These are phyloP conservation scores for Eristalinus sepulchralis DNA, from an alignment of 2,888 invertebrate species.

Conservation along the genomic window DNA sequence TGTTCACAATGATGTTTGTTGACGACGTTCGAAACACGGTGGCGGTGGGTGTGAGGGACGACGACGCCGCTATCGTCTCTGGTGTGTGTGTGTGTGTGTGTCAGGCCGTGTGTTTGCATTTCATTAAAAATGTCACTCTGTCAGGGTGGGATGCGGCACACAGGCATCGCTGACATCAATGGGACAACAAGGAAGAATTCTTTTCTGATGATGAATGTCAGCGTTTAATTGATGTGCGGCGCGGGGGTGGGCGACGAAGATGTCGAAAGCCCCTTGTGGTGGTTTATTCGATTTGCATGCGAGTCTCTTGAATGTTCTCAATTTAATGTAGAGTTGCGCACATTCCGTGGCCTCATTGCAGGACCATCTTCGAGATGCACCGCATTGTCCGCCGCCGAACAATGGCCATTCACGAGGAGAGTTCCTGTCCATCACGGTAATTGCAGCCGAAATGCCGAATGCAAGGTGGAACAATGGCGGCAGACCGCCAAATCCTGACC, in stretches of 20 bases:
- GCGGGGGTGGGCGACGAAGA: not conserved
- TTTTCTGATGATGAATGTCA: conserved; percentile 49
- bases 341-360: not conserved
- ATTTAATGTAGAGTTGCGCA: not conserved
- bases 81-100: conserved; percentile 15
- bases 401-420: not conserved
- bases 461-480: conserved; percentile 41
- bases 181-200: conserved; percentile 47
- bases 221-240: not conserved
- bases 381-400: not conserved
- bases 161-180: not conserved
- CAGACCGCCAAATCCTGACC: conserved; percentile 27
- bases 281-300: not conserved
- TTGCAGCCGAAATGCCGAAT: conserved; percentile 50
- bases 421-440: conserved; percentile 40
- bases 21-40: conserved; percentile 45
- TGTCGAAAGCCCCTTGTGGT: not conserved
- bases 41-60: conserved; percentile 3
- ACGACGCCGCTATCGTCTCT: not conserved
- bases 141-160: conserved; percentile 2
- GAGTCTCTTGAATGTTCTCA: not conserved
- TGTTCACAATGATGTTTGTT: conserved; percentile 60
- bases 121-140: conserved; percentile 67
- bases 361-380: not conserved
- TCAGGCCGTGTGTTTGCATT: conserved; percentile 68